These are phyloP conservation scores for Chloropsis hardwickii DNA, from an alignment of 2,113 vertebrate genomes.

Conservation along the genomic window DNA sequence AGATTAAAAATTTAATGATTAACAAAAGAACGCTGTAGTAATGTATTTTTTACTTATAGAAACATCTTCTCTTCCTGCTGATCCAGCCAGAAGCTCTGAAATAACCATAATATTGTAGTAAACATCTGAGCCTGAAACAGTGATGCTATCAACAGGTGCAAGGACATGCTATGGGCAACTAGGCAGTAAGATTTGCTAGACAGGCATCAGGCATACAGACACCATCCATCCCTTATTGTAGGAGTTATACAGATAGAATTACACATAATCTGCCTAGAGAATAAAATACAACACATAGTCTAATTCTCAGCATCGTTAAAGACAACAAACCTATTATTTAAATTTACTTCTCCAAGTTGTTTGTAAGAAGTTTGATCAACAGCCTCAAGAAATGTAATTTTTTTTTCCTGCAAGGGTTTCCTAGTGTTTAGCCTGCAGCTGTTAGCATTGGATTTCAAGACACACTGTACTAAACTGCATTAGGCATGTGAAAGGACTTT, in stretches of 20 bases:
- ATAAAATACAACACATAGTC: not conserved
- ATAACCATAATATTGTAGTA: not conserved
- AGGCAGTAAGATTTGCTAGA: not conserved
- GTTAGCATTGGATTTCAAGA: slow-evolving; percentile 40
- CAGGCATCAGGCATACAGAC: not conserved
- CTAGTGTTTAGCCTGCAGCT: not conserved
- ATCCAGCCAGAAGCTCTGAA: not conserved
- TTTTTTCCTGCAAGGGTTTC: not conserved
- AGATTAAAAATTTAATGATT: not conserved
- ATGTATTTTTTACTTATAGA: not conserved
- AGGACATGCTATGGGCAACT: not conserved
- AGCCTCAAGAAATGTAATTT: not conserved
- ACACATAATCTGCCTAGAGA: not conserved
- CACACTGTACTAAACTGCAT: slow-evolving; percentile 42
- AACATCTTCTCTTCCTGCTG: not conserved
- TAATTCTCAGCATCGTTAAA: not conserved
- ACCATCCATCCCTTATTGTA: not conserved
- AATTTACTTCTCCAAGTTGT: not conserved
- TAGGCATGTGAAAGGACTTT: slow-evolving; percentile 64
- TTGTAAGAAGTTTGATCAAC: not conserved
- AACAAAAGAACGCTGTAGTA: not conserved
- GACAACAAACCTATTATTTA: not conserved
- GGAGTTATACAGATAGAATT: not conserved
- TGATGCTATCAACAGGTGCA: not conserved
- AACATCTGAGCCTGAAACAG: not conserved